A percentile compares a stretch with the other conserved stretches of the same genome.
These are phyloP conservation scores for Cosmopolites sordidus DNA, from an alignment of 2,888 invertebrate genomes.

Conservation along the genomic window DNA sequence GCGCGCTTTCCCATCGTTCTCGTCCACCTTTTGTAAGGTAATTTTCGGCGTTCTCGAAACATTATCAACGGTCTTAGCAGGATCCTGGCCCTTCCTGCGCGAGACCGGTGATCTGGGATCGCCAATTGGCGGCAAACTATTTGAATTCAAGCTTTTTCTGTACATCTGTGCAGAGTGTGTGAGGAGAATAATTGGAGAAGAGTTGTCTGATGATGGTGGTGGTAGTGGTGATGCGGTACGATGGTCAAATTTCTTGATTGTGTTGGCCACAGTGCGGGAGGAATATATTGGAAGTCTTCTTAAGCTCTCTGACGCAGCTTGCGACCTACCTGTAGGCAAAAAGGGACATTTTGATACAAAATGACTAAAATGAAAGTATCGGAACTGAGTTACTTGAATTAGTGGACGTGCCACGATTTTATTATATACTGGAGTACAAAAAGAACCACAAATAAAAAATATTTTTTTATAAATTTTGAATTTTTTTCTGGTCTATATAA, in stretches of 20 bases:
- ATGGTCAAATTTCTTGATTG: constrained; percentile 44
- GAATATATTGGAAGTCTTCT: constrained; percentile 40
- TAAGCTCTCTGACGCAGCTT: constrained; percentile 41
- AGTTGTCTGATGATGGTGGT: neutral
- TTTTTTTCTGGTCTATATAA: too few relatives aligned
- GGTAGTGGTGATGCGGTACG: constrained; percentile 3
- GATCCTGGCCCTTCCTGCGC: constrained; percentile 1
- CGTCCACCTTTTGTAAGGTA: neutral
- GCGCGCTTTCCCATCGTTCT: neutral
- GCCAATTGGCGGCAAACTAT: neutral
- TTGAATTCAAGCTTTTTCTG: constrained; percentile 4
- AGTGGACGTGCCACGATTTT: too few relatives aligned
- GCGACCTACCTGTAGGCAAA: constrained; percentile 41
- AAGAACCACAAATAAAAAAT: too few relatives aligned
- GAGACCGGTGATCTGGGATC: neutral
- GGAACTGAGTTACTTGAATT: too few relatives aligned
- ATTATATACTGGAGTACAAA: too few relatives aligned
- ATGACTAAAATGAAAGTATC: too few relatives aligned
- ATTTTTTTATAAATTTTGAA: too few relatives aligned
- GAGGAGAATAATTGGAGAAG: neutral
- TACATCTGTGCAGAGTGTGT: neutral
- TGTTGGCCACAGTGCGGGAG: constrained; percentile 41
- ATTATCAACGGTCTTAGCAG: neutral
- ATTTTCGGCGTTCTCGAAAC: constrained; percentile 7
- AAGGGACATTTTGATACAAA: too few relatives aligned